Percentiles rank a stretch among this genome's conserved stretches.
phyloP scores from a whole-genome alignment of 2,888 invertebrate species.

The Phyllotreta cruciferae region DNA sequence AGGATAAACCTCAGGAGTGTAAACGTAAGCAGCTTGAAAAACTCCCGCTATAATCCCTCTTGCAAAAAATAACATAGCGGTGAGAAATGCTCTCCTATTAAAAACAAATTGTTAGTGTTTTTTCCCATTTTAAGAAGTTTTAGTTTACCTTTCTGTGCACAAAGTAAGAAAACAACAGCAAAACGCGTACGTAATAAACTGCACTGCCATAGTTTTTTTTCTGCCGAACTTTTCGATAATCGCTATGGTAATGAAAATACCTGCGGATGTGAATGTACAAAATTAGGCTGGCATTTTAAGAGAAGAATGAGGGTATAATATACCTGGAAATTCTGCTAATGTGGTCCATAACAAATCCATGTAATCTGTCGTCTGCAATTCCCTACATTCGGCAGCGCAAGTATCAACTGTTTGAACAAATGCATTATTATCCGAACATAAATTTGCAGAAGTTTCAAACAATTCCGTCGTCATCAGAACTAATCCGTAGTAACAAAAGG shows the following conservation, averaged over 20 bases:
- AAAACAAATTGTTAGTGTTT: neutral
- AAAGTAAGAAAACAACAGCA: conserved; percentile 77
- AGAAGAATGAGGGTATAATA: neutral
- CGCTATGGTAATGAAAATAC: conserved; percentile 87
- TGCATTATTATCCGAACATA: conserved; percentile 54
- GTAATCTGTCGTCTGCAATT: conserved; percentile 85
- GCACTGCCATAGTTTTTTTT: conserved; percentile 92
- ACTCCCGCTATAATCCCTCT: conserved; percentile 92
- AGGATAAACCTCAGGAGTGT: conserved; percentile 95
- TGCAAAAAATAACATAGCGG: conserved; percentile 84
- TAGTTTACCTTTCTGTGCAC: conserved; percentile 71
- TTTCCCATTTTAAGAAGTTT: neutral
- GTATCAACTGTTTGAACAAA: conserved; percentile 58
- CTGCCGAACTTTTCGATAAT: conserved; percentile 90
- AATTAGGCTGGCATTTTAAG: neutral
- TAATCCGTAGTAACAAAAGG: conserved; percentile 94
- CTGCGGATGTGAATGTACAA: conserved; percentile 58
- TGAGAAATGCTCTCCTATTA: conserved; percentile 75
- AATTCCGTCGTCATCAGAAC: conserved; percentile 94
- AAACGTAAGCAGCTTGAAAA: conserved; percentile 95
- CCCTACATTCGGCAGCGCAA: conserved; percentile 73
- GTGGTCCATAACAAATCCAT: conserved; percentile 94
- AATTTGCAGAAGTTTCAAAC: conserved; percentile 70
- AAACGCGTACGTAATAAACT: conserved; percentile 84
- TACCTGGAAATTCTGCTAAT: conserved; percentile 90